Evolutionary conservation across 2,888 invertebrate species (phyloP).

Genomic region (Drosophila sordidapex): DNA sequence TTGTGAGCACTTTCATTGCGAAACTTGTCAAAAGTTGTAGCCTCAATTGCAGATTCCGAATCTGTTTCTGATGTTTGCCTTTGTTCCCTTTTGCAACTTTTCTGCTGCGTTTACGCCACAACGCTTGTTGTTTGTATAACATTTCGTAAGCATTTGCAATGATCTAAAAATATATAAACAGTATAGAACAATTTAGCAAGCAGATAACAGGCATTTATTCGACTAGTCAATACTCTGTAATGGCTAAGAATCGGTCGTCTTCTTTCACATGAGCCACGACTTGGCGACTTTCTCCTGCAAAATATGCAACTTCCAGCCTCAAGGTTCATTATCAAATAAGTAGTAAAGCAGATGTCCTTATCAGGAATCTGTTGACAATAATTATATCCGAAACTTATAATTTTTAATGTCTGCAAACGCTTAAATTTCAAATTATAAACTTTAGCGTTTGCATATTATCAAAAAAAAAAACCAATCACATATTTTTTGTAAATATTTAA

Average conservation of each 20-base stretch:
- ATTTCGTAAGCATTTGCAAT: neutral
- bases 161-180: neutral
- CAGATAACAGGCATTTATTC: neutral
- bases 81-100: slow-evolving; percentile 26
- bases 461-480: too few relatives aligned
- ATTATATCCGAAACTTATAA: too few relatives aligned
- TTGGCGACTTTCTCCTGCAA: neutral
- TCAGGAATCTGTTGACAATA: too few relatives aligned
- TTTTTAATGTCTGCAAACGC: too few relatives aligned
- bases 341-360: too few relatives aligned
- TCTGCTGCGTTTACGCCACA: slow-evolving; percentile 29
- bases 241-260: neutral
- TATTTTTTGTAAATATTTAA: too few relatives aligned
- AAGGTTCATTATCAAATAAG: too few relatives aligned
- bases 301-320: neutral
- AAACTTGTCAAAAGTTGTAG: slow-evolving; percentile 19
- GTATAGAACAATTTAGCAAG: neutral
- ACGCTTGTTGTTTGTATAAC: neutral
- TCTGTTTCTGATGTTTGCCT: slow-evolving; percentile 15
- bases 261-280: neutral
- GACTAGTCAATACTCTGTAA: neutral
- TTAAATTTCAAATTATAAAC: too few relatives aligned
- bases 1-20: slow-evolving; percentile 31
- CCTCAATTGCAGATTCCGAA: slow-evolving; percentile 11
- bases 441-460: too few relatives aligned